Evolutionary conservation across 2,797 vertebrate genomes (phyloP), one percentile per base, ranked within the genome.

Genomic region (Pterois miles): DNA sequence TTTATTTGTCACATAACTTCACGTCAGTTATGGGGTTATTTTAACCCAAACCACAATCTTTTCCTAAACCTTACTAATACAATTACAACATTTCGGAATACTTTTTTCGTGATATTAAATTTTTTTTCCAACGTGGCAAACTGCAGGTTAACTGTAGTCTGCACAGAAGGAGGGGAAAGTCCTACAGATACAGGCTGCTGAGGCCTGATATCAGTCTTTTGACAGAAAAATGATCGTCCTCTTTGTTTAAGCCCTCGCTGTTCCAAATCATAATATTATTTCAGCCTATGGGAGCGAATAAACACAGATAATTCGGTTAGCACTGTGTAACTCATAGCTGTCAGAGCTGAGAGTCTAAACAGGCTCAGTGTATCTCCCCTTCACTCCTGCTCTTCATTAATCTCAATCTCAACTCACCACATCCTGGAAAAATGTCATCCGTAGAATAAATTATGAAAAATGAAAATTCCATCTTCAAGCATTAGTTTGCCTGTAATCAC

Each of bases 361-460:
- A 11, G 20, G 31, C 60, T 33, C 13, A 5, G 16, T 2, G 14
- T 4, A 38, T n/a, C 46, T 48, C 46, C 46, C 16, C 40, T 43
- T 43, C 40, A 43, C 67, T 71, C 50, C 58, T 64, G 48, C 56
- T 50, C 20, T 43, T 58, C 36, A 74, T 56, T 69, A 20, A 71
- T 72, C 58, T 65, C 14, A 63, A 25, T 54, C 3, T 40, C 11
- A 63, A 22, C 5, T 27, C 2, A 57, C 25, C 29, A 53, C 11
- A 20, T 63, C 65, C 29, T 76, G 40, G 22, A 53, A 27, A 25
- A 48, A 56, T 8, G 14, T 3, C 12, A 25, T 40, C 2, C 0
- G 8, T 31, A 23, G 4, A 59, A 40, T 52, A 6, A 40, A 36
- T 2, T 13, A 31, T 58, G 14, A 64, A 54, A 29, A 10, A 12